phyloP scores from a whole-genome alignment of 2,113 vertebrate species.

The Cyphomyrus discorhynchus region DNA sequence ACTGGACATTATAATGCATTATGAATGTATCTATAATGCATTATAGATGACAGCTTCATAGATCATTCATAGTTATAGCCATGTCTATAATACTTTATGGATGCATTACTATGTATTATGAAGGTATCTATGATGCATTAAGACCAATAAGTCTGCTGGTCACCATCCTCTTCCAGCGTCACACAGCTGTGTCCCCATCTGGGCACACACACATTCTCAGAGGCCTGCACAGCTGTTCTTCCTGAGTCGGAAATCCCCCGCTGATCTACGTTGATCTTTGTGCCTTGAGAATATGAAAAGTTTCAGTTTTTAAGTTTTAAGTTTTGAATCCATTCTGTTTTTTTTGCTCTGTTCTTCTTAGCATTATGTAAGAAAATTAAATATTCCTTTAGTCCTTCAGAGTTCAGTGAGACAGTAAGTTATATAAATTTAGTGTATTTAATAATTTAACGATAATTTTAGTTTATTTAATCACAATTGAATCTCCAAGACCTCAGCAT shows the following conservation, averaged over 20 bases:
- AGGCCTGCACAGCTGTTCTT: background rate
- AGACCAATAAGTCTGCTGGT: background rate
- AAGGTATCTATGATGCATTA: background rate
- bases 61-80: background rate
- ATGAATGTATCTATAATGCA: background rate
- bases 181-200: background rate
- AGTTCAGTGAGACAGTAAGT: background rate
- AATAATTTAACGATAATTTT: background rate
- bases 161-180: background rate
- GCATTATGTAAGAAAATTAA: background rate
- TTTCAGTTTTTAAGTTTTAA: background rate
- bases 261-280: background rate
- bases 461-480: background rate
- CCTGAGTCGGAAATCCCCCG: background rate
- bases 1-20: background rate
- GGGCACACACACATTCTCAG: background rate
- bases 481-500: background rate
- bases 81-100: background rate
- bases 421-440: background rate
- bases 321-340: background rate
- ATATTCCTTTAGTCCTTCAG: conserved; percentile 1
- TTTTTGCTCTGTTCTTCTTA: background rate
- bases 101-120: background rate
- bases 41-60: background rate
- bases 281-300: background rate